Base-by-base conservation (phyloP, 2,113 vertebrate genomes). In the Psettodes erumei region DNA sequence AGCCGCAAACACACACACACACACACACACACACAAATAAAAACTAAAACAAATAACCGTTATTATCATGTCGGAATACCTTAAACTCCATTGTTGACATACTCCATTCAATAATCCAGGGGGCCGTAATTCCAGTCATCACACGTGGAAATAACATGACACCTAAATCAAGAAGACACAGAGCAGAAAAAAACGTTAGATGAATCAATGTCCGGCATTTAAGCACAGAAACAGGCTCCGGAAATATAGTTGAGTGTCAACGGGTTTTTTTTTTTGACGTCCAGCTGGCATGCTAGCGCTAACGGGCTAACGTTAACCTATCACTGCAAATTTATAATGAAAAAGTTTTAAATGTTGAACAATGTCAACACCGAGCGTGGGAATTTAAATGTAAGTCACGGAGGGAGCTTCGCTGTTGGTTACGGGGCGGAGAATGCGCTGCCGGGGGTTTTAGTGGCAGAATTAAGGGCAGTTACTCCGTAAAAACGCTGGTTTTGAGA, bases 341-440 rank as follows among this genome's bases (percentile, higher is more conserved):
- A 89, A 91, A 91, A 89, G 86, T 91, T 90, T 77, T 51, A 61
- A 6, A 40, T 51, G 77, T 54, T 23, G 9, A 73, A 32, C 2
- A 48, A 55, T 45, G 45, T 54, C n/a, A 25, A 30, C 3, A 21
- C 12, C 2, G 4, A 7, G n/a, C 7, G 1, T 6, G 10, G 3
- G 32, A 53, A 35, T 21, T 19, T 6, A 18, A 55, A 27, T 0
- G 4, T 2, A 12, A 68, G n/a, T 43, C 15, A 33, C 1, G 6
- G 3, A n/a, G 16, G 8, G 32, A 2, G 6, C 4, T 56, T 50
- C 4, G 21, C 4, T 13, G 8, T 2, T 10, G 27, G 28, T 0
- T n/a, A 2, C 3, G 1, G 8, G 3, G 56, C 21, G 18, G n/a
- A 3, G 0, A 66, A 32, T 6, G 23, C 1, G 5, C 3, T 10